Evolutionary conservation across 2,113 vertebrate genomes (phyloP), one percentile per base, ranked within the genome.

Genomic region (Salvelinus sp.): DNA sequence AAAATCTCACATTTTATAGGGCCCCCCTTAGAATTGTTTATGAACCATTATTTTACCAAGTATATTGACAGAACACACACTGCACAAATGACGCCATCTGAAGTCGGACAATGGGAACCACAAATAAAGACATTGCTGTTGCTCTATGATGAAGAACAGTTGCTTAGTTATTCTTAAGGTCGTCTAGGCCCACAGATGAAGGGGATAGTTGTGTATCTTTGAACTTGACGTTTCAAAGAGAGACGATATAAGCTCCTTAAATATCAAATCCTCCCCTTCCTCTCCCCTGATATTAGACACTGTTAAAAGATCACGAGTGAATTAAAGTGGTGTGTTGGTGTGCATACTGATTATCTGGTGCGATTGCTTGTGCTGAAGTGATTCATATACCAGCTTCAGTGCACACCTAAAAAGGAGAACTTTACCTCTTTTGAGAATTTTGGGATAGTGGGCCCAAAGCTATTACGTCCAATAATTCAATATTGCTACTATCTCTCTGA

Each of bases 301-400:
- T 90, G 91, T 91, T 92, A 91, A 92, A 90, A 92, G 89, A 92
- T 92, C 84, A 91, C 85, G 82, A 13, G n/a, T 79, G 79, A 83
- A 88, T 90, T 81, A 86, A 88, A 91, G 88, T 33, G 23, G 64
- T 47, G 16, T 54, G 33, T 22, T 54, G 28, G 71, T n/a, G 57
- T 69, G 72, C 67, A 47, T 38, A 30, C 25, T 25, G 57, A 70
- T 64, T 28, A 62, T 74, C 3, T 74, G 64, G 5, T 10, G 6
- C 18, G 38, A 47, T 25, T 25, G 30, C 27, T 27, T 74, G 27
- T 7, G 48, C 70, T 22, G 20, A 54, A 30, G 23, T 57, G 0
- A 27, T 28, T 54, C 22, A 10, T 16, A 57, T 57, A 22, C 13
- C 69, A 14, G 47, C 38, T 69, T 69, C 68, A 44, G 7, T 4